Base-by-base conservation (phyloP, 2,113 vertebrate genomes). In the Tursiops truncatus region DNA sequence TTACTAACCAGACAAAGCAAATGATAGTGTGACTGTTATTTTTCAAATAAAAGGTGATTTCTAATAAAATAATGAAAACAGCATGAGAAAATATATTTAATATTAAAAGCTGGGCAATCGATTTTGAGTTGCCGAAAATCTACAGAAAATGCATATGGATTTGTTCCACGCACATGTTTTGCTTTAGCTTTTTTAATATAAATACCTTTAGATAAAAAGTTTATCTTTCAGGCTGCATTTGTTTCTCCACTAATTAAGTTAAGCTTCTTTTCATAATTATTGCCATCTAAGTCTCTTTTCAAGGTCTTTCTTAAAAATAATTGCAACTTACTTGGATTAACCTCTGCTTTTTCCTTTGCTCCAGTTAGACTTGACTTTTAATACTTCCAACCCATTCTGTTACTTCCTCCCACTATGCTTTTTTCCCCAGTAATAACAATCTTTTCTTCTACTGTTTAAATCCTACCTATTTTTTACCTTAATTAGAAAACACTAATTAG, bases 171-270 rank as follows among this genome's bases (percentile, higher is more conserved):
- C 25, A 93, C 91, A 6, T 7, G 88, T 44, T 96, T 94, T 56
- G 41, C 12, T 94, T 83, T 81, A 70, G 63, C 68, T 81, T 96
- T 68, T 50, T 23, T 90, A 96, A 53, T 97, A 97, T 90, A 93
- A 65, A 23, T 2, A 20, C 28, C 8, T 89, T 71, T 17, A 77
- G 36, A 67, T 71, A 89, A 97, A 96, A 96, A 92, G 56, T 86
- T 92, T 81, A 89, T 96, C 91, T 85, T 97, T 93, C 91, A 95
- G 74, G 53, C 47, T 97, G 91, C 68, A 68, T 31, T 96, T 97
- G 82, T 88, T 65, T 96, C 92, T 81, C 62, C 20, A 23, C n/a
- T 96, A 96, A 90, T 94, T 88, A 65, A 85, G 15, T 95, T 77
- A 65, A 91, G 41, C 77, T 97, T 97, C 76, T 70, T 74, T 97